A percentile compares a stretch with the other conserved stretches of the same genome.
Conservation (phyloP, 2,888 invertebrate species). For the Cheilosia impressa region DNA sequence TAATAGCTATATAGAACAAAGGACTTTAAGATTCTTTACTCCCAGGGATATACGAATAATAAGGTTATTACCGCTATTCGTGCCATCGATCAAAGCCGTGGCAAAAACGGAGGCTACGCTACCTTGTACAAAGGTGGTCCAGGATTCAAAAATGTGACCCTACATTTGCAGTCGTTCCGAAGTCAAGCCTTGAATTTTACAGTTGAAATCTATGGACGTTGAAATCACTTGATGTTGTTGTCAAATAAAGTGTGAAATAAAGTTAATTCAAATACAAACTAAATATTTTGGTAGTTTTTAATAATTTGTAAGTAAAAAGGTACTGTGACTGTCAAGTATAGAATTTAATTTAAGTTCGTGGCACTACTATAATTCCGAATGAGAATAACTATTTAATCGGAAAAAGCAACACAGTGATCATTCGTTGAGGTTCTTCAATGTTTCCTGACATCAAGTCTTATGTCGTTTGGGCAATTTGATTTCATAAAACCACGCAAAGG, state of each 20-base stretch:
- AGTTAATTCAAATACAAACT: neutral
- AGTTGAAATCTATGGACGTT: conserved; percentile 81
- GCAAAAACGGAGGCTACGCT: conserved; percentile 78
- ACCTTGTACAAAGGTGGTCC: conserved; percentile 81
- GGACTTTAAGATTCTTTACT: neutral
- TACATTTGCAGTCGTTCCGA: conserved; percentile 82
- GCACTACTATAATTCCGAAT: too few relatives aligned
- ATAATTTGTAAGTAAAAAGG: too few relatives aligned
- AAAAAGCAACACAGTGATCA: too few relatives aligned
- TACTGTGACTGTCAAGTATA: too few relatives aligned
- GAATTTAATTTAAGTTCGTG: too few relatives aligned
- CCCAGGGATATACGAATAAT: conserved; percentile 34
- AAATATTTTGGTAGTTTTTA: too few relatives aligned
- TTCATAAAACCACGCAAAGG: too few relatives aligned
- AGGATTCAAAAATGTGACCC: conserved; percentile 77
- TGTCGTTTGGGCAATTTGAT: too few relatives aligned
- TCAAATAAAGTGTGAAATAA: neutral
- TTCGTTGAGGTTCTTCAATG: too few relatives aligned
- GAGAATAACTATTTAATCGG: too few relatives aligned
- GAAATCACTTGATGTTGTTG: neutral
- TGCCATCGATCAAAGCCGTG: conserved; percentile 77
- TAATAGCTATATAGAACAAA: neutral
- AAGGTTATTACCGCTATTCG: conserved; percentile 34
- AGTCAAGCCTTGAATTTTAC: conserved; percentile 81
- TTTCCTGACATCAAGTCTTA: too few relatives aligned